These are phyloP conservation scores for Odocoileus hemionus DNA, from an alignment of 2,113 vertebrate species.

Conservation along the genomic window DNA sequence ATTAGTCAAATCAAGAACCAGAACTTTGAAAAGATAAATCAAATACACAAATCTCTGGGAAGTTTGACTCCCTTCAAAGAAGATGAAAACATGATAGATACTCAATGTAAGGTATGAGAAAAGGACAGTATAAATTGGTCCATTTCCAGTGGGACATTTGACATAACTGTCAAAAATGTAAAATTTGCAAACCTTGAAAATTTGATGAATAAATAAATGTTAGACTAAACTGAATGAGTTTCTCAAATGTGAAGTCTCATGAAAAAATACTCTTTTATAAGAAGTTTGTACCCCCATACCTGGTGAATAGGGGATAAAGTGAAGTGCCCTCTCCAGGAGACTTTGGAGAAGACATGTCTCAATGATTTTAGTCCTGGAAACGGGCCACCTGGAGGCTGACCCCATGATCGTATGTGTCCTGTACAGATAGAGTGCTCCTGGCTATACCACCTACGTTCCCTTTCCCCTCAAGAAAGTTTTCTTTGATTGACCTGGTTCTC, in stretches of 20 bases:
- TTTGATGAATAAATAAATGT: background rate
- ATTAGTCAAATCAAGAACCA: conserved; percentile 53
- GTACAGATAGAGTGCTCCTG: background rate
- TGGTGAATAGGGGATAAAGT: background rate
- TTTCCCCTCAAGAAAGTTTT: background rate
- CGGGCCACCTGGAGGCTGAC: background rate
- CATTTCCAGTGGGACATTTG: background rate
- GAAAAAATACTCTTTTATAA: background rate
- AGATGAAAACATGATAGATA: background rate
- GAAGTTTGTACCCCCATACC: background rate
- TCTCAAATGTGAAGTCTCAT: background rate
- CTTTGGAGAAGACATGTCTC: background rate
- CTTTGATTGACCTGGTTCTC: background rate
- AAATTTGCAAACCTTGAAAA: background rate
- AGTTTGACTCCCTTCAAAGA: background rate
- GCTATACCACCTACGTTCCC: background rate
- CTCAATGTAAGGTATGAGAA: background rate
- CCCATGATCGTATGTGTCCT: background rate
- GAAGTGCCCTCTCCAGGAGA: background rate
- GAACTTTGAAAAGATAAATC: conserved; percentile 43
- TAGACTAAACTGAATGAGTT: background rate
- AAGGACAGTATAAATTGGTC: background rate
- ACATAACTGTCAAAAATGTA: background rate
- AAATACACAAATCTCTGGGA: background rate
- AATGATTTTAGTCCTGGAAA: background rate